Conservation (phyloP, 1,140 invertebrate species). For the Aphis gossypii region DNA sequence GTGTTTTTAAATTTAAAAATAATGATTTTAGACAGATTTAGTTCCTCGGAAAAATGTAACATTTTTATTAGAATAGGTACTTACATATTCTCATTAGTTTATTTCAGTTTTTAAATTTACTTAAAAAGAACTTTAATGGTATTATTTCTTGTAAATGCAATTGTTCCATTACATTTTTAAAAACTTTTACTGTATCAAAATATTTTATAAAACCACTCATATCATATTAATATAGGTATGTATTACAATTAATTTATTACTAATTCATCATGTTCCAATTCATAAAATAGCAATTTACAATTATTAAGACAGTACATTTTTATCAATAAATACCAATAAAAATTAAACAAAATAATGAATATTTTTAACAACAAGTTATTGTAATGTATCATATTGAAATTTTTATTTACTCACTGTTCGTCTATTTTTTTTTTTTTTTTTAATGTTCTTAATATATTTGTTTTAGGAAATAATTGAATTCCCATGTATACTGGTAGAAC, state of each 20-base stretch:
- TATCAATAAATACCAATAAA: neutral
- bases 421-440: neutral
- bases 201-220: neutral
- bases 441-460: neutral
- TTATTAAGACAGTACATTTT: neutral
- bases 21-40: too few relatives aligned
- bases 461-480: constrained; percentile 55
- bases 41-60: neutral
- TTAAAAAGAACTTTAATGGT: neutral
- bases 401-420: neutral
- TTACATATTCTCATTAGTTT: neutral
- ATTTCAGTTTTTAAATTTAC: neutral
- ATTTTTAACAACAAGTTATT: neutral
- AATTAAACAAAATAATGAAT: neutral
- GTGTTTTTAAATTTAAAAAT: too few relatives aligned
- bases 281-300: neutral
- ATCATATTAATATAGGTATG: neutral
- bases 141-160: neutral
- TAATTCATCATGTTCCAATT: neutral
- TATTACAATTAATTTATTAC: neutral
- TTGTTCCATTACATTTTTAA: neutral
- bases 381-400: neutral
- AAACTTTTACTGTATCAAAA: neutral
- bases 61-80: neutral
- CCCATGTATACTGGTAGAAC: constrained; percentile 10